A percentile compares a stretch with the other conserved stretches of the same genome.
phyloP scores from a whole-genome alignment of 2,113 vertebrate species.

The Microcebus lehilahytsara region DNA sequence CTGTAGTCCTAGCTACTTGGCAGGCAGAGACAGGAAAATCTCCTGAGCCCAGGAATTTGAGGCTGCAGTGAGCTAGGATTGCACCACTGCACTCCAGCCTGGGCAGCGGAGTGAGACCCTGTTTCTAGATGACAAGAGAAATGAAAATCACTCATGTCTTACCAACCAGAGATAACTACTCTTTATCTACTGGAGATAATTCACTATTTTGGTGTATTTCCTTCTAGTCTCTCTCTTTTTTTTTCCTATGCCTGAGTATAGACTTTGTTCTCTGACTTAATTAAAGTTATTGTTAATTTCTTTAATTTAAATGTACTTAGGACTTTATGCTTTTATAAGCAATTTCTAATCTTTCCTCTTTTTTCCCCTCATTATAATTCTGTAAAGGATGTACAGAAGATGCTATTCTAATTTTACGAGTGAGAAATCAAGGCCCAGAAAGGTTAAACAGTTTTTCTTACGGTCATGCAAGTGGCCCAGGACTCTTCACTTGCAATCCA shows the following conservation, averaged over 20 bases:
- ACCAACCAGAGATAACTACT: background rate
- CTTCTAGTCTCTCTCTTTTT: background rate
- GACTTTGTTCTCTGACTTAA: background rate
- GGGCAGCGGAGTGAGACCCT: too few species aligned
- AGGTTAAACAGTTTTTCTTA: background rate
- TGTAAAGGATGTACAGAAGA: background rate
- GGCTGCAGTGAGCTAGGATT: too few species aligned
- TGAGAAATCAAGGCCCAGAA: background rate
- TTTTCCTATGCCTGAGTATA: background rate
- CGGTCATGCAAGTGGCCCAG: background rate
- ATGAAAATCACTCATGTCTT: background rate
- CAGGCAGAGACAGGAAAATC: too few species aligned
- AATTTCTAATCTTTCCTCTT: conserved; percentile 12
- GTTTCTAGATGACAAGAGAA: background rate
- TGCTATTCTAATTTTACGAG: background rate
- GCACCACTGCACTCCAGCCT: too few species aligned
- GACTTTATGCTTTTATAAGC: background rate
- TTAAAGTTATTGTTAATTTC: conserved; percentile 21
- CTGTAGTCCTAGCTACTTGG: too few species aligned
- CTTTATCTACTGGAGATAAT: background rate
- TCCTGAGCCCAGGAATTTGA: too few species aligned
- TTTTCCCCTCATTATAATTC: background rate
- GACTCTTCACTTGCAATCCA: background rate
- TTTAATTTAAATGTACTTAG: background rate
- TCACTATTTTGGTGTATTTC: background rate